Conservation (phyloP, 2,797 vertebrate species). For the Diglossa cyanea region DNA sequence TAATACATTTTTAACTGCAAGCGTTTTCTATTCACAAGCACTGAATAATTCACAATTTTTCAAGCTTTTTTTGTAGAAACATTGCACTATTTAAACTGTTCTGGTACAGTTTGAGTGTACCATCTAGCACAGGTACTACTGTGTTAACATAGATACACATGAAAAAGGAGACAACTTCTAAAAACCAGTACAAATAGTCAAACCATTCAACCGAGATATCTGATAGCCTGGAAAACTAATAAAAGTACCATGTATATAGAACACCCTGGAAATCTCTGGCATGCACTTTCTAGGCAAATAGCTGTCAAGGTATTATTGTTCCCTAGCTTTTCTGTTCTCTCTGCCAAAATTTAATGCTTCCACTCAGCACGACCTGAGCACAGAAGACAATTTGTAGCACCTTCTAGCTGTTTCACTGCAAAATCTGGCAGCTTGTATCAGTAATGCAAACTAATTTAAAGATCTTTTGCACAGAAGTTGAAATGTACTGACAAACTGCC, state of each 20-base stretch:
- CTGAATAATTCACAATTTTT: background rate
- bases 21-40: background rate
- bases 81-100: background rate
- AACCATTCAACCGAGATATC: background rate
- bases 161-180: background rate
- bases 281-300: background rate
- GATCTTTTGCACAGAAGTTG: background rate
- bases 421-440: background rate
- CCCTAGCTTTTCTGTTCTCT: background rate
- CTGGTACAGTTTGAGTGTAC: background rate
- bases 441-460: background rate
- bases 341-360: background rate
- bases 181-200: background rate
- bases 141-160: background rate
- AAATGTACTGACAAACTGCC: background rate
- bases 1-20: background rate
- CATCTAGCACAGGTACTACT: background rate
- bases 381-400: background rate
- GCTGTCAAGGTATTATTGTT: background rate
- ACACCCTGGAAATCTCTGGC: background rate
- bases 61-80: background rate
- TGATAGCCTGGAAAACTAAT: background rate
- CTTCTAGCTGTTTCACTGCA: background rate
- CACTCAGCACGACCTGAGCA: background rate
- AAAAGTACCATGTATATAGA: background rate